phyloP scores from a whole-genome alignment of 2,888 invertebrate species.

The Amblyteles armatorius region DNA sequence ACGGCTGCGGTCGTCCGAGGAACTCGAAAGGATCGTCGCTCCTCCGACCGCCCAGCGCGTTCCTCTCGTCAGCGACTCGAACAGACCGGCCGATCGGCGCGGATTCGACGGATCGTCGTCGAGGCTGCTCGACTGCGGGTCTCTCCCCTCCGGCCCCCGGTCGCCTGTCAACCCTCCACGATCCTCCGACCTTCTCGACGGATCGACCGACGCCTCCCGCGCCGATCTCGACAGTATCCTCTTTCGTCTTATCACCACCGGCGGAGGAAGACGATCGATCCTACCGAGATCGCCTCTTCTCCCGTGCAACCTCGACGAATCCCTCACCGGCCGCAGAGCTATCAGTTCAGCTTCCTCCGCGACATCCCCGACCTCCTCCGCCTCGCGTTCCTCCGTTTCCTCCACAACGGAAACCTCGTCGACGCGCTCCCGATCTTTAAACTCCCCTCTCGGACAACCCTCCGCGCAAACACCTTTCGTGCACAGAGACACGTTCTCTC shows the following conservation, averaged over 20 bases:
- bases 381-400: constrained; percentile 63
- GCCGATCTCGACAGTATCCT: constrained; percentile 72
- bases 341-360: constrained; percentile 72
- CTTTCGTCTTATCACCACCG: constrained; percentile 81
- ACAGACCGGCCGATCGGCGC: constrained; percentile 40
- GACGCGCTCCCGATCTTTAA: constrained; percentile 33
- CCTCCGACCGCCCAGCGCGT: constrained; percentile 46
- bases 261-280: constrained; percentile 78
- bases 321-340: constrained; percentile 75
- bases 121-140: neutral
- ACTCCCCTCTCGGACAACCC: constrained; percentile 32
- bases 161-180: constrained; percentile 26
- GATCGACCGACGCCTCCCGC: constrained; percentile 71
- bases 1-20: constrained; percentile 73
- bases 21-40: constrained; percentile 56
- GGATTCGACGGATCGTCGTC: constrained; percentile 21
- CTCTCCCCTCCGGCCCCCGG: neutral
- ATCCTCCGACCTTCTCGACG: constrained; percentile 57
- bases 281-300: constrained; percentile 60
- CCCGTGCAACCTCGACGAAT: constrained; percentile 26
- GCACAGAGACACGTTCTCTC: constrained; percentile 77
- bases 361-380: constrained; percentile 66
- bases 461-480: constrained; percentile 33
- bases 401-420: constrained; percentile 64
- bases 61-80: constrained; percentile 51